These are phyloP conservation scores for Hipparchia semele DNA, from an alignment of 2,888 invertebrate genomes.

Conservation along the genomic window DNA sequence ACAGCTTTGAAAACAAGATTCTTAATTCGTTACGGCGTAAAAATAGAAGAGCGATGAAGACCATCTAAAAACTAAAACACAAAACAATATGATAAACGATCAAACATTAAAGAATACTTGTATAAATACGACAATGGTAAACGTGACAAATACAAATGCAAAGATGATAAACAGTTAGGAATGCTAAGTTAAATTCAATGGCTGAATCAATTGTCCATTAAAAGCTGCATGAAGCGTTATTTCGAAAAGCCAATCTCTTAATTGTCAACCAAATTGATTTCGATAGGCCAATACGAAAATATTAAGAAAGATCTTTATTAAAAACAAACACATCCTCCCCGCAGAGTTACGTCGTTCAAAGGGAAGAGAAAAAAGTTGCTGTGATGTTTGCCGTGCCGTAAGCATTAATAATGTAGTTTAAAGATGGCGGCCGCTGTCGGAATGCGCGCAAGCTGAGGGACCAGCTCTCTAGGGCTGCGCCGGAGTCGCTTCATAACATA, in stretches of 20 bases:
- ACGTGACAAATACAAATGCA: conserved; percentile 6
- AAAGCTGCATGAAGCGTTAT: conserved; percentile 16
- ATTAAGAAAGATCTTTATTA: conserved; percentile 65
- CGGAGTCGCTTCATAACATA: conserved; percentile 2
- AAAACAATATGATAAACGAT: conserved; percentile 6
- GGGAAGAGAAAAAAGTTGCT: conserved; percentile 58
- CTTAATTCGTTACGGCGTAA: conserved; percentile 35
- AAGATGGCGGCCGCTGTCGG: conserved; percentile 74
- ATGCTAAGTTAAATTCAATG: conserved; percentile 1
- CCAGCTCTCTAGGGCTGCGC: conserved; percentile 59
- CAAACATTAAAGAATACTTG: conserved; percentile 5
- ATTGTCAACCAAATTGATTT: conserved; percentile 35
- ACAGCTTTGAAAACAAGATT: conserved; percentile 35
- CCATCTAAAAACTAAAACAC: conserved; percentile 14
- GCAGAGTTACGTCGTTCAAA: conserved; percentile 53
- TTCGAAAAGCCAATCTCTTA: conserved; percentile 29
- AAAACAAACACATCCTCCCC: conserved; percentile 70
- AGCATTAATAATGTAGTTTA: conserved; percentile 80
- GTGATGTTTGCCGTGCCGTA: conserved; percentile 65
- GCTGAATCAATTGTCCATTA: conserved; percentile 17
- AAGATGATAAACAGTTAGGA: conserved; percentile 11
- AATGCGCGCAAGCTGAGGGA: conserved; percentile 64
- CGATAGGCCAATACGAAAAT: conserved; percentile 47
- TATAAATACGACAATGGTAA: conserved; percentile 1
- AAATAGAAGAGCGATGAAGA: conserved; percentile 32